Evolutionary conservation across 2,113 vertebrate species (phyloP).

Genomic region (Hystrix brachyura): DNA sequence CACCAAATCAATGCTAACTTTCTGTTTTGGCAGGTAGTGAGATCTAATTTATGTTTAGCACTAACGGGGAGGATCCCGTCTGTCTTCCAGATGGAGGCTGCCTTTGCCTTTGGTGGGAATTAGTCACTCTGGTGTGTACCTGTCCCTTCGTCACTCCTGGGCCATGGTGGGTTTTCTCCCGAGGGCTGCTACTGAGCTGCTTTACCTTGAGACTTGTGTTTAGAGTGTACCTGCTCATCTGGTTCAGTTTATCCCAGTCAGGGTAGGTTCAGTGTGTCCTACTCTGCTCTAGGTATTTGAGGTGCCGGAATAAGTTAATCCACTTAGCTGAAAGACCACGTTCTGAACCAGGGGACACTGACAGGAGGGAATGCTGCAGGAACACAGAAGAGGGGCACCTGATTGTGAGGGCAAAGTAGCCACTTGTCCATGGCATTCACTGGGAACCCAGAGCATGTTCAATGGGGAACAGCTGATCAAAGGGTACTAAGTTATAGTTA

Average conservation of each 20-base stretch:
- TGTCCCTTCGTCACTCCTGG: background rate
- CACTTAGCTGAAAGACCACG: no score
- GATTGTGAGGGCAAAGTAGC: background rate
- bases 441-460: background rate
- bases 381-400: no score
- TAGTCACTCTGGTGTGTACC: slow-evolving; percentile 20
- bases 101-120: background rate
- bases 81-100: slow-evolving; percentile 63
- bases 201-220: background rate
- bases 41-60: slow-evolving; percentile 1
- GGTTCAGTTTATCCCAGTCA: background rate
- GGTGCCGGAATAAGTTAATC: background rate
- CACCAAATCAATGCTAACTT: slow-evolving; percentile 25
- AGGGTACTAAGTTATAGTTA: background rate
- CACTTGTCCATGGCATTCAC: background rate
- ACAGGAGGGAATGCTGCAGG: no score
- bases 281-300: background rate
- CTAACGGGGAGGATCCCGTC: slow-evolving; percentile 48
- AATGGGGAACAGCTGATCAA: no score
- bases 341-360: background rate
- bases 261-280: no score
- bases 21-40: slow-evolving; percentile 10
- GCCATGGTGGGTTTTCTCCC: background rate
- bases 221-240: background rate
- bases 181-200: background rate